phyloP scores from a whole-genome alignment of 2,797 vertebrate species.

The Falco berigora region DNA sequence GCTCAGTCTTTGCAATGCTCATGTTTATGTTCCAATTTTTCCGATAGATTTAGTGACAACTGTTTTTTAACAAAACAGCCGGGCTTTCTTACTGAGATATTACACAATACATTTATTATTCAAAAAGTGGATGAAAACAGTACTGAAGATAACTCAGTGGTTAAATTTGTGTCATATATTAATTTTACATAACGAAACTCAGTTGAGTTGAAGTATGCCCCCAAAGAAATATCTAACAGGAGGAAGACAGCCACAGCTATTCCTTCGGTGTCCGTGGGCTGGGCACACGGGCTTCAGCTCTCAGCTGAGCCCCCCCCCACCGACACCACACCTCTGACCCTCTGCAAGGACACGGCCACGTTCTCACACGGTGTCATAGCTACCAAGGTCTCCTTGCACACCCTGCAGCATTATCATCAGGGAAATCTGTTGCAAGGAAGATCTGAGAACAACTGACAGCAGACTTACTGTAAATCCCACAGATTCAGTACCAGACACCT shows the following conservation, averaged over 20 bases:
- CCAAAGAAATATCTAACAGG: fast-evolving
- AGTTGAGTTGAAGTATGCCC: fast-evolving
- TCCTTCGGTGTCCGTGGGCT: fast-evolving
- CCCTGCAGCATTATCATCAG: not conserved
- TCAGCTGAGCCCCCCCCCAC: not conserved
- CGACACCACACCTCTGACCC: fast-evolving
- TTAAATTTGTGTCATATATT: not conserved
- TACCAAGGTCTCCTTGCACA: not conserved
- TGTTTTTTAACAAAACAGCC: not conserved
- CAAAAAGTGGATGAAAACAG: not conserved
- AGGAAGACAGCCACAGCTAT: not conserved
- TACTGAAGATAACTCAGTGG: not conserved
- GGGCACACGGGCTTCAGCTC: fast-evolving
- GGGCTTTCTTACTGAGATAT: not conserved
- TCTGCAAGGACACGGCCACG: not conserved
- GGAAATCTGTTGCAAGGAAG: not conserved
- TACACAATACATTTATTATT: not conserved
- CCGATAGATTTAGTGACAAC: not conserved
- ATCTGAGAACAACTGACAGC: not conserved
- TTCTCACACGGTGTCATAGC: not conserved
- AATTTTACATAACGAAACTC: fast-evolving
- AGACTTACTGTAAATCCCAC: not conserved
- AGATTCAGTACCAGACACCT: not conserved
- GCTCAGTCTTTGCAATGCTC: not conserved
- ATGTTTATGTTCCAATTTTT: not conserved